These are phyloP conservation scores for Brachionus koreanus DNA, from an alignment of 1,140 invertebrate genomes.

Conservation along the genomic window DNA sequence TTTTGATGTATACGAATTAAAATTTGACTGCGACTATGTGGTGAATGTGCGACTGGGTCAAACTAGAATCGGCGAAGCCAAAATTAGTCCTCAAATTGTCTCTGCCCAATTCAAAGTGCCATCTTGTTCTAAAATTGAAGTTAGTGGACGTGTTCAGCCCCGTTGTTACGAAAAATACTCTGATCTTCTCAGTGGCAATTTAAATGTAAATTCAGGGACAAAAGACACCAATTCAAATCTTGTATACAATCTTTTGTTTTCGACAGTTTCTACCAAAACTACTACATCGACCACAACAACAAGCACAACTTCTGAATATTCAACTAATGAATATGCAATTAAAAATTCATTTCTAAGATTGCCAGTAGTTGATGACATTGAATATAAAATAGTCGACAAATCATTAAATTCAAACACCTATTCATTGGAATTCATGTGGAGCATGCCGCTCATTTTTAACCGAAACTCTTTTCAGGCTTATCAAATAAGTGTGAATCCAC, in stretches of 20 bases:
- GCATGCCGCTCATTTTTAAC: not conserved
- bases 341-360: not conserved
- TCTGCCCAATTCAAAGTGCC: slow-evolving; percentile 32
- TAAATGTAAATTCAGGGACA: not conserved
- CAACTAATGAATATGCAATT: not conserved
- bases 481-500: not conserved
- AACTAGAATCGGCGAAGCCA: not conserved
- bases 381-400: slow-evolving; percentile 6
- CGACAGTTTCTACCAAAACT: not conserved
- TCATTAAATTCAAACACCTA: not conserved
- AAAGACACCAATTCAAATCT: not conserved
- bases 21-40: slow-evolving; percentile 34
- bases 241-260: not conserved
- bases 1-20: slow-evolving; percentile 33
- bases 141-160: not conserved
- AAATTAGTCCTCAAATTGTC: not conserved
- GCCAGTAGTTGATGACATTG: not conserved
- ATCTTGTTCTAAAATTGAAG: not conserved
- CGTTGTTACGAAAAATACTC: not conserved
- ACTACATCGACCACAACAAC: not conserved
- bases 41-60: slow-evolving; percentile 11
- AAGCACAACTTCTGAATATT: not conserved
- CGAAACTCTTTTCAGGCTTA: not conserved
- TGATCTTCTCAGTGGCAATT: not conserved
- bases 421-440: slow-evolving; percentile 18